These are phyloP conservation scores for Cerastoderma edule DNA, from an alignment of 2,888 invertebrate species.

Conservation along the genomic window DNA sequence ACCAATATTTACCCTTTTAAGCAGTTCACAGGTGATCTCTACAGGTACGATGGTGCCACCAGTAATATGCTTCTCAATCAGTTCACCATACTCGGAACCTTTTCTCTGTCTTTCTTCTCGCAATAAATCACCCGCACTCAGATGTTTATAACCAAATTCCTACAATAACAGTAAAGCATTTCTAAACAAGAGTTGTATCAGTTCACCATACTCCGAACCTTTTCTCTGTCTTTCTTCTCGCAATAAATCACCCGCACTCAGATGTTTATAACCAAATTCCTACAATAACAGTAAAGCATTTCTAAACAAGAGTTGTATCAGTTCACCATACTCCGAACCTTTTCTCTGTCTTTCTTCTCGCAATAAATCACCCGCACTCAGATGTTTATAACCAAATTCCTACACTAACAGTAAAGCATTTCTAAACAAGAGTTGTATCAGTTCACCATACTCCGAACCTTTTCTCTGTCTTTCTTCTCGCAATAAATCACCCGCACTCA, in stretches of 20 bases:
- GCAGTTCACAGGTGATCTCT: constrained; percentile 97
- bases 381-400: constrained; percentile 85
- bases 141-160: constrained; percentile 85
- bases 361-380: constrained; percentile 92
- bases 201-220: constrained; percentile 92
- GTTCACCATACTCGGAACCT: constrained; percentile 92
- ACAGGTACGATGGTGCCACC: constrained; percentile 99
- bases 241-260: constrained; percentile 92
- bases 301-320: no score
- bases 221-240: constrained; percentile 94
- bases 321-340: constrained; percentile 92
- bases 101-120: constrained; percentile 94
- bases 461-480: constrained; percentile 94
- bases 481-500: constrained; percentile 92
- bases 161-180: constrained; percentile 71
- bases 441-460: constrained; percentile 92
- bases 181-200: no score
- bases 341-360: constrained; percentile 94
- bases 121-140: constrained; percentile 92
- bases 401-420: constrained; percentile 71
- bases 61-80: constrained; percentile 95
- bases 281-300: constrained; percentile 71
- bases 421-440: no score
- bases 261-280: constrained; percentile 85
- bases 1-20: constrained; percentile 91